Base-by-base conservation (phyloP, 2,888 invertebrate genomes). In the Oligia latruncula region DNA sequence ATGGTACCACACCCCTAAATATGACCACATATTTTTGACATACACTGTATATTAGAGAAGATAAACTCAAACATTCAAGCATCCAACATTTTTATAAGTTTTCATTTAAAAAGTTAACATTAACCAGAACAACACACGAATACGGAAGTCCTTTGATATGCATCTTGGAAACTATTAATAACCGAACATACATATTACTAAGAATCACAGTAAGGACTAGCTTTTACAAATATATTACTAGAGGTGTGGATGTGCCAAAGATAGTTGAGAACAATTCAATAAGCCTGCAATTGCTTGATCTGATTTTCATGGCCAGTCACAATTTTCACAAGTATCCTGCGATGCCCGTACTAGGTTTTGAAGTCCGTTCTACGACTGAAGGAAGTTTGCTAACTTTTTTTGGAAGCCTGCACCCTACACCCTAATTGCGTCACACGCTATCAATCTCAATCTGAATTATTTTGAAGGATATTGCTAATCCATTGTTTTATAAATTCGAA, bases 141-240 rank as follows among this genome's bases (percentile, higher is more conserved):
- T 87, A 90, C 90, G 88, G 90, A 90, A 88, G 84, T 86, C 89
- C 84, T 85, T 92, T 94, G 94, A 94, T 94, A 94, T 94, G 94
- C 94, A 93, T 93, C 88, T 92, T 92, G 83, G 87, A 90, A 91
- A 91, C 90, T 91, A 90, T 85, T 81, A 80, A 80, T 86, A 86
- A 89, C 90, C 77, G 62, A 84, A 90, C 81, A 89, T 77, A 81
- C 68, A 83, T 84, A 84, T 86, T 86, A 79, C 92, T 94, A 94
- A 91, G 90, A 95, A 95, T 95, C 95, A 95, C 95, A 95, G 95
- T 95, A 93, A 91, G 92, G 95, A 95, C 95, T 95, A 95, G 95
- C 93, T 92, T 93, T 92, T 92, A 91, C 80, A 89, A 60, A 73
- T 83, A 78, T 84, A 87, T 75, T 81, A 87, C 82, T 87, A 87